These are phyloP conservation scores for Chrysomela aeneicollis DNA, from an alignment of 2,888 invertebrate genomes.

Conservation along the genomic window DNA sequence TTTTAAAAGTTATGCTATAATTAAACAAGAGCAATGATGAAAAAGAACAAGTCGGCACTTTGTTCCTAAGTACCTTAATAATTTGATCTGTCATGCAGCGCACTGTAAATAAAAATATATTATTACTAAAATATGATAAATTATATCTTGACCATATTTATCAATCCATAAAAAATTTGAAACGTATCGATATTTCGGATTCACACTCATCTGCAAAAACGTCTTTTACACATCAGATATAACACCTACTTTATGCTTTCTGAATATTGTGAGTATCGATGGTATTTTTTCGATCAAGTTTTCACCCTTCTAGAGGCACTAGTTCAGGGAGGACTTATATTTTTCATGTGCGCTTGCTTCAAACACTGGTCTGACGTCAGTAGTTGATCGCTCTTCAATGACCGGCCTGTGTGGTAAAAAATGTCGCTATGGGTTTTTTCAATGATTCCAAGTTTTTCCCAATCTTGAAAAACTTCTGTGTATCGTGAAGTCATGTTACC, in stretches of 20 bases:
- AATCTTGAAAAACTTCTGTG: conserved; percentile 8
- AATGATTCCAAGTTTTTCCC: conserved; percentile 10
- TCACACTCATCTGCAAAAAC: conserved; percentile 32
- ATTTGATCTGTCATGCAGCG: too few relatives aligned
- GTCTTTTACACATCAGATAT: conserved; percentile 37
- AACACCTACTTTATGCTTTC: conserved; percentile 31
- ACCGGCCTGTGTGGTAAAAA: conserved; percentile 13
- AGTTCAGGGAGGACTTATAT: conserved; percentile 37
- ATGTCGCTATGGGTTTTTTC: conserved; percentile 15
- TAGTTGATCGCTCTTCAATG: conserved; percentile 20
- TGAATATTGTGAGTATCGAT: conserved; percentile 31
- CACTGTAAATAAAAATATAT: too few relatives aligned
- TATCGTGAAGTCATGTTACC: conserved; percentile 3
- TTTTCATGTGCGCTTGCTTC: conserved; percentile 22
- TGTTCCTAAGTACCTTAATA: too few relatives aligned
- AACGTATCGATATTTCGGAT: conserved; percentile 22
- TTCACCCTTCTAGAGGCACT: conserved; percentile 31
- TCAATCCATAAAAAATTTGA: conserved; percentile 26
- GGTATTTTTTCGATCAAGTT: conserved; percentile 37
- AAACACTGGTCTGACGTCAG: conserved; percentile 20
- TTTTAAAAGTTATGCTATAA: too few relatives aligned
- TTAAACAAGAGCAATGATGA: too few relatives aligned
- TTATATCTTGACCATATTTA: conserved; percentile 11
- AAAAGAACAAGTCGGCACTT: too few relatives aligned
- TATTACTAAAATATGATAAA: too few relatives aligned